Evolutionary conservation across 2,113 vertebrate genomes (phyloP).

Genomic region (Nesoenas mayeri): DNA sequence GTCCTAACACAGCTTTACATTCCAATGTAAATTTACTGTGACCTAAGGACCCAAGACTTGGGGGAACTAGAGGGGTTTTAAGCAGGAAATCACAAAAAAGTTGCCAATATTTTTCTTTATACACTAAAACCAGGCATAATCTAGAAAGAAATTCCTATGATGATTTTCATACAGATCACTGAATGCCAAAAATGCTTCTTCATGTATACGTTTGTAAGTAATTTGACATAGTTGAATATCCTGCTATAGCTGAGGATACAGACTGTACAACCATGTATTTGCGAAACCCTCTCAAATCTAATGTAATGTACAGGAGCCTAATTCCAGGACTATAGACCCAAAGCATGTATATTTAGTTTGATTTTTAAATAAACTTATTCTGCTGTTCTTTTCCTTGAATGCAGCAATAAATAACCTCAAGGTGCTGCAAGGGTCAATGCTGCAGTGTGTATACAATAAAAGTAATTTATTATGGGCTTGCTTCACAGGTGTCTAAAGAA

Average conservation of each 20-base stretch:
- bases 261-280: not conserved
- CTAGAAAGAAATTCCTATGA: not conserved
- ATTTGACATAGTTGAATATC: not conserved
- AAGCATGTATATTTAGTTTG: not conserved
- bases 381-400: not conserved
- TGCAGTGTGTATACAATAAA: not conserved
- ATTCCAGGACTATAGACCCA: not conserved
- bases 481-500: slow-evolving; percentile 54
- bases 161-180: not conserved
- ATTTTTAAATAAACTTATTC: not conserved
- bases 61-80: not conserved
- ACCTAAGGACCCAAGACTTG: not conserved
- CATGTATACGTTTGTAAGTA: not conserved
- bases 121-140: not conserved
- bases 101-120: not conserved
- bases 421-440: not conserved
- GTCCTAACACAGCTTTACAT: not conserved
- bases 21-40: not conserved
- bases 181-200: not conserved
- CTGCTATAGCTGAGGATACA: not conserved
- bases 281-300: not conserved
- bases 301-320: not conserved
- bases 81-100: not conserved
- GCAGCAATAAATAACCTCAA: not conserved
- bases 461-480: slow-evolving; percentile 46